Percentiles rank a stretch among this genome's conserved stretches.
phyloP scores from a whole-genome alignment of 2,888 invertebrate species.

The Epirrita christyi region DNA sequence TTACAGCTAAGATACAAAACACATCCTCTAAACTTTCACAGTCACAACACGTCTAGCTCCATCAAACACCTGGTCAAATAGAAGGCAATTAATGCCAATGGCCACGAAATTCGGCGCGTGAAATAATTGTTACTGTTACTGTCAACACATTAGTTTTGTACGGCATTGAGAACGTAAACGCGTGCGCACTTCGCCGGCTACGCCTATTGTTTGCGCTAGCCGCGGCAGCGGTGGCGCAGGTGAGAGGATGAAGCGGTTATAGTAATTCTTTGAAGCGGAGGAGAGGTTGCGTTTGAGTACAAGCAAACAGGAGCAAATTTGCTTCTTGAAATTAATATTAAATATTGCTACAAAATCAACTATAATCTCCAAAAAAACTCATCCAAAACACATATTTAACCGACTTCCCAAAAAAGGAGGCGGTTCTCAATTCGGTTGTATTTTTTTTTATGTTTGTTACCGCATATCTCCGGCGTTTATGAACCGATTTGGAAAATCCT shows the following conservation, averaged over 20 bases:
- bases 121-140: slow-evolving; percentile 33
- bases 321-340: no score
- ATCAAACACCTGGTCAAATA: slow-evolving; percentile 18
- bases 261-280: slow-evolving; percentile 5
- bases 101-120: slow-evolving; percentile 13
- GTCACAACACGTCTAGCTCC: slow-evolving; percentile 1
- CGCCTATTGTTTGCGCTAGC: slow-evolving; percentile 43
- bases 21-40: slow-evolving; percentile 20
- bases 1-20: slow-evolving; percentile 9
- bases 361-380: no score
- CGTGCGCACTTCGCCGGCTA: slow-evolving; percentile 41
- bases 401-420: no score
- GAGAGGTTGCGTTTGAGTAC: background rate
- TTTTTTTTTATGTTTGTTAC: no score
- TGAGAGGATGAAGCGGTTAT: slow-evolving; percentile 23
- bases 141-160: slow-evolving; percentile 47
- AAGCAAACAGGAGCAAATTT: background rate
- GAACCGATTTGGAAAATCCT: no score
- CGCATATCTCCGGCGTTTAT: no score
- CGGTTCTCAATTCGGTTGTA: no score
- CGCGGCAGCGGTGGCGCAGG: slow-evolving; percentile 23
- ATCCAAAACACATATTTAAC: no score
- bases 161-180: slow-evolving; percentile 37
- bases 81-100: slow-evolving; percentile 11
- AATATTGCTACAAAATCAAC: no score